Percentiles rank a stretch among this genome's conserved stretches.
phyloP scores from a whole-genome alignment of 2,113 vertebrate species.

The Aphyosemion australe region DNA sequence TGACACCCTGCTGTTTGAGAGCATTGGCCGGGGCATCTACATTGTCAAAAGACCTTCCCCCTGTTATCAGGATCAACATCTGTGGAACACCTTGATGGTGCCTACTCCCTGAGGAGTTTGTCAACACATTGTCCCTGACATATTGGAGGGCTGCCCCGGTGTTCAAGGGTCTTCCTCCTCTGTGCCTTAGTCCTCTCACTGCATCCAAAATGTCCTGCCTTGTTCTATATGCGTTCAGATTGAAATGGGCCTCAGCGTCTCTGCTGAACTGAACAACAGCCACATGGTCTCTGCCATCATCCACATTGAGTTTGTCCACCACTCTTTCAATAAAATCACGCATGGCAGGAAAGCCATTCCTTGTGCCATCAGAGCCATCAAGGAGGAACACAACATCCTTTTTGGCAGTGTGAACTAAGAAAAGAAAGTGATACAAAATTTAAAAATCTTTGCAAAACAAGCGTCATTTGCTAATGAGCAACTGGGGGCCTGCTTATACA shows the following conservation, averaged over 20 bases:
- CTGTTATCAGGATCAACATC: conserved; percentile 73
- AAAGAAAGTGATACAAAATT: not conserved
- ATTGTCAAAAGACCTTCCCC: conserved; percentile 75
- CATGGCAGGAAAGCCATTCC: conserved; percentile 68
- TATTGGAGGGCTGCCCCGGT: conserved; percentile 76
- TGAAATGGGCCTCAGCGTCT: conserved; percentile 67
- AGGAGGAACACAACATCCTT: conserved; percentile 62
- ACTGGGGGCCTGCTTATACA: not conserved
- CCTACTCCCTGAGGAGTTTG: conserved; percentile 56
- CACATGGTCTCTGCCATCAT: conserved; percentile 75
- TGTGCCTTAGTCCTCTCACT: conserved; percentile 60
- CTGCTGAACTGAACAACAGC: conserved; percentile 79
- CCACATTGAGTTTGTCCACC: conserved; percentile 63
- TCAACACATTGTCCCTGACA: conserved; percentile 72
- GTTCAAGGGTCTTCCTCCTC: conserved; percentile 74
- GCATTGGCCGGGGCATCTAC: conserved; percentile 64
- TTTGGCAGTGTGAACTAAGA: conserved; percentile 40
- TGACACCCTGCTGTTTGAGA: conserved; percentile 69
- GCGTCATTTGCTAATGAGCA: too few relatives aligned
- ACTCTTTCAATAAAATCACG: conserved; percentile 70
- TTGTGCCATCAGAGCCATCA: conserved; percentile 82
- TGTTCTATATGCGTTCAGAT: conserved; percentile 64
- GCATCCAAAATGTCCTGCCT: conserved; percentile 61
- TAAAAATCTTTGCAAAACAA: not conserved
- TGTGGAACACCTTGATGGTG: conserved; percentile 60